These are phyloP conservation scores for Tyria jacobaeae DNA, from an alignment of 2,888 invertebrate genomes.

Conservation along the genomic window DNA sequence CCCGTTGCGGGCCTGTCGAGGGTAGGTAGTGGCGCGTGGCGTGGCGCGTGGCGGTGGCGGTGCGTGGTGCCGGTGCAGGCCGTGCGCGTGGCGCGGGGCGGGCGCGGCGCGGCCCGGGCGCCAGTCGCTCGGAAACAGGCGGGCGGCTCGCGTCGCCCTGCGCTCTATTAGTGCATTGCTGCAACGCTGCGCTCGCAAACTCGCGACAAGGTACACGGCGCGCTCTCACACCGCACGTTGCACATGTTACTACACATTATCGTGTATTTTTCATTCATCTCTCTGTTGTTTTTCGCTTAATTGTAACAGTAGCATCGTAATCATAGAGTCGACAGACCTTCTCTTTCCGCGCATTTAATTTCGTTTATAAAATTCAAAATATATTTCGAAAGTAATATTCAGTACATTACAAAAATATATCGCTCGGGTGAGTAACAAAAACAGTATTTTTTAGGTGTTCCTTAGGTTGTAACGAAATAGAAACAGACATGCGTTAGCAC, in stretches of 20 bases:
- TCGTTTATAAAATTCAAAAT: conserved; percentile 36
- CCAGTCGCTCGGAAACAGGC: conserved; percentile 82
- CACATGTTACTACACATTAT: conserved; percentile 56
- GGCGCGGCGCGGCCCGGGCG: conserved; percentile 79
- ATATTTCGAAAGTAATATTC: conserved; percentile 29
- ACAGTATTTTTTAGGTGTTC: conserved; percentile 28
- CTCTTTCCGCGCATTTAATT: conserved; percentile 38
- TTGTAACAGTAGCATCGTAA: conserved; percentile 45
- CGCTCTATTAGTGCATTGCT: conserved; percentile 66
- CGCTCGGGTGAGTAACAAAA: conserved; percentile 41
- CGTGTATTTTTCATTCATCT: conserved; percentile 76
- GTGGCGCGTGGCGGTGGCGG: conserved; percentile 62
- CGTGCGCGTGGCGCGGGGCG: conserved; percentile 67
- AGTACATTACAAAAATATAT: conserved; percentile 27
- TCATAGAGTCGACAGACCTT: conserved; percentile 26
- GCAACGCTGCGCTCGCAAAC: conserved; percentile 72
- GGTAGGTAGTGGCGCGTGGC: conserved; percentile 53
- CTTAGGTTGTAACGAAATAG: conserved; percentile 37
- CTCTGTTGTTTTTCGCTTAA: conserved; percentile 54
- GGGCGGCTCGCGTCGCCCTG: conserved; percentile 79
- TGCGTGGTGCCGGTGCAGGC: conserved; percentile 66
- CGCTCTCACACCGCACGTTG: conserved; percentile 57
- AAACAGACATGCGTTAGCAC: conserved; percentile 54
- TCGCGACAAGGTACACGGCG: conserved; percentile 69
- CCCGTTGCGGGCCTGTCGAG: conserved; percentile 64